Evolutionary conservation across 2,888 invertebrate genomes (phyloP), one percentile per base, ranked within the genome.

Genomic region (Idaea dimidiata): DNA sequence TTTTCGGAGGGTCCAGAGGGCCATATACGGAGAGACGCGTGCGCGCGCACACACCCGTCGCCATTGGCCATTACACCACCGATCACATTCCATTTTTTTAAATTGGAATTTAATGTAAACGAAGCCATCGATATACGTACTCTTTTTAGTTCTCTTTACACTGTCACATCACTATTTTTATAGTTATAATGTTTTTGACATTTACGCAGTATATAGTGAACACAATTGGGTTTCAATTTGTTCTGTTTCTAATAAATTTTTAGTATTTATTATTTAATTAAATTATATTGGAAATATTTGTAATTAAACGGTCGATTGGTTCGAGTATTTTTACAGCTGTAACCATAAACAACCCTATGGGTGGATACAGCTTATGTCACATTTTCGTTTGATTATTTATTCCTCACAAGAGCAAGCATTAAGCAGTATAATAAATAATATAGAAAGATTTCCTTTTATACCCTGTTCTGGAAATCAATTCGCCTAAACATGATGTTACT

Each of bases 51-150:
- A 77, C 74, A 78, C 76, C 82, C 74, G 81, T 63, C 80, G 77
- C 75, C 80, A 77, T 79, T 79, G 77, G 74, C 71, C 78, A 78
- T 79, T 79, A 82, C 73, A n/a, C 65, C 77, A 75, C 75, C 75
- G 78, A 80, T 80, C 81, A 79, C 82, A 83, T 83, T 82, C 82
- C 79, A 77, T 81, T 81, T 82, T n/a, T 79, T 78, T 77, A 83
- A 84, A 83, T 83, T 79, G 82, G 79, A 82, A 83, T 84, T 83
- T 80, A 82, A 86, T 84, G 82, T 83, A 82, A 84, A 84, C 72
- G 77, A 76, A 74, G 70, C 66, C 62, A 62, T 68, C 68, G 64
- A 63, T 64, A 66, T 62, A 67, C 54, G 54, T 54, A 54, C 69
- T 72, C 70, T 72, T 81, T 78, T 76, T 75, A 70, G 66, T 70